A percentile compares a stretch with the other conserved stretches of the same genome.
These are phyloP conservation scores for Loxodonta africana DNA, from an alignment of 2,113 vertebrate species.

Conservation along the genomic window DNA sequence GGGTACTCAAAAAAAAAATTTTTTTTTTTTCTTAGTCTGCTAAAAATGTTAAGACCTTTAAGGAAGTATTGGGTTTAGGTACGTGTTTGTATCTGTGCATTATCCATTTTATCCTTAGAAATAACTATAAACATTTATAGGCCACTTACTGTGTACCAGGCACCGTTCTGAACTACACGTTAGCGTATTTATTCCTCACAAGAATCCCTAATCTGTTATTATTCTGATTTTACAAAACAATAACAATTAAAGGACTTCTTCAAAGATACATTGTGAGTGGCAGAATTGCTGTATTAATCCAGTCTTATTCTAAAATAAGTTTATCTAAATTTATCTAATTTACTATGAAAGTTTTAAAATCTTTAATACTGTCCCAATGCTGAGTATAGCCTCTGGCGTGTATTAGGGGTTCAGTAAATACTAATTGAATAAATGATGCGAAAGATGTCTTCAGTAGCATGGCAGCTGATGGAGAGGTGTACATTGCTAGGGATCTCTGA, in stretches of 20 bases:
- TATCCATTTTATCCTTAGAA: neutral
- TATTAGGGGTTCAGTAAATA: neutral
- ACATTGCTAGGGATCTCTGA: neutral
- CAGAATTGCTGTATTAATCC: neutral
- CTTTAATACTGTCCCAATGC: neutral
- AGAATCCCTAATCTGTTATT: neutral
- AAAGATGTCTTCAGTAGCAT: neutral
- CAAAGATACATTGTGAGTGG: neutral
- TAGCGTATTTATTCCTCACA: neutral
- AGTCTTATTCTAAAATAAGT: conserved; percentile 3
- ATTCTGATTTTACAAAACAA: neutral
- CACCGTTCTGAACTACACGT: neutral
- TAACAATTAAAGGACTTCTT: neutral
- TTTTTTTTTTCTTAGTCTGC: neutral
- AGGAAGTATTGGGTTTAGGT: neutral
- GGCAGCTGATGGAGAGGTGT: neutral
- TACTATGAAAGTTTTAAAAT: neutral
- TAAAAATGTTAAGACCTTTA: conserved; percentile 31
- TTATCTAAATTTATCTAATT: conserved; percentile 3
- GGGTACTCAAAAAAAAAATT: too few relatives aligned
- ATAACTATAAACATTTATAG: neutral
- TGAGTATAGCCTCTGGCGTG: neutral
- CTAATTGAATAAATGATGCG: neutral
- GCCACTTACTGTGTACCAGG: neutral
- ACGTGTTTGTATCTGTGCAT: neutral